Evolutionary conservation across 1,140 invertebrate species (phyloP), one percentile per base, ranked within the genome.

Genomic region (Saxidomus purpurata): DNA sequence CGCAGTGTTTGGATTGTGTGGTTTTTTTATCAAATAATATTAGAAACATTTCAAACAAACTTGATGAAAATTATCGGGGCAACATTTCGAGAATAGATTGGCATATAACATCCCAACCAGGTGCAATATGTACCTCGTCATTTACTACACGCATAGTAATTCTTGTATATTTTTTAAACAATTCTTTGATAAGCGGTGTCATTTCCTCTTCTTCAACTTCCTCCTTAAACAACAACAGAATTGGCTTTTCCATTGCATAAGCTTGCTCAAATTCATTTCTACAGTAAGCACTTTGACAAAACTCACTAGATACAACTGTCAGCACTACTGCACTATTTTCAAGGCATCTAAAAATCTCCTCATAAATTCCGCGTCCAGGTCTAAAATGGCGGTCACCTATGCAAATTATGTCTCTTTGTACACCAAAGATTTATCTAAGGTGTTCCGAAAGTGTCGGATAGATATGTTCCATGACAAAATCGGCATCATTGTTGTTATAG

Each of bases 381-480:
- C 17, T 34, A 38, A 74, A 74, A 28, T 76, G 43, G 34, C 40
- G 71, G 40, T 76, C 71, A 25, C 71, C 71, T 11, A 47, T 43
- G 43, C 36, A 38, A 19, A 76, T 38, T 13, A 76, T 43, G 9
- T 76, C 71, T 13, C 40, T 25, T 25, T 13, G 22, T 25, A 31
- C 15, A 19, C 22, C 71, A 40, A 9, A 28, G 6, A 40, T 19
- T 22, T 76, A 1, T 17, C 43, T 4, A 43, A 76, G 6, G 9
- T 76, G 71, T 19, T 49, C 11, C 1, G 15, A 6, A 11, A 76
- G 34, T 3, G 17, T 2, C 8, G 4, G n/a, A 43, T 34, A 34
- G 36, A 76, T 49, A 76, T 76, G 36, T 49, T 13, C 71, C 25
- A 43, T 34, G n/a, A 76, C 71, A 40, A 76, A 76, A 22, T 43